Conservation (phyloP, 1,140 invertebrate species). For the Aphaenogaster floridana region DNA sequence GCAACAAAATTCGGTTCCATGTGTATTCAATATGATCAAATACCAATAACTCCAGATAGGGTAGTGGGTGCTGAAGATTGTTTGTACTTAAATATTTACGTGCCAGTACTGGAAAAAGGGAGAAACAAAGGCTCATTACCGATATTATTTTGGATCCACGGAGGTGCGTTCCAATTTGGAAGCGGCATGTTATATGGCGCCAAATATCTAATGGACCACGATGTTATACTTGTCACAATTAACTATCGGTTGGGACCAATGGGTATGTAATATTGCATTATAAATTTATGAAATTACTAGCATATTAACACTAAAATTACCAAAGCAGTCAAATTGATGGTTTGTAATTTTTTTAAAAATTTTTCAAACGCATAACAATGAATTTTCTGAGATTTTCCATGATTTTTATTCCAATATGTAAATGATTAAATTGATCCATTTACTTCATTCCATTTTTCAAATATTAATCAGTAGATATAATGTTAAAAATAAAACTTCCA, state of each 20-base stretch:
- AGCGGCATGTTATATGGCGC: constrained; percentile 84
- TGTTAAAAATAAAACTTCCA: neutral
- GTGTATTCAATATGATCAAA: constrained; percentile 83
- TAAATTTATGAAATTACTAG: neutral
- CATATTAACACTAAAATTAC: neutral
- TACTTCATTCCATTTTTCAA: too few relatives aligned
- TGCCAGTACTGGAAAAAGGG: constrained; percentile 80
- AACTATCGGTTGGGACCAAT: constrained; percentile 89
- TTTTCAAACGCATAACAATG: too few relatives aligned
- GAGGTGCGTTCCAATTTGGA: constrained; percentile 84
- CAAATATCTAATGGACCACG: constrained; percentile 89
- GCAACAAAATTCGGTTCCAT: constrained; percentile 81
- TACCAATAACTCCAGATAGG: neutral
- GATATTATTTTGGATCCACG: constrained; percentile 83
- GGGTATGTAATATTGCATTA: constrained; percentile 80
- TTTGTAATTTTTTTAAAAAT: too few relatives aligned
- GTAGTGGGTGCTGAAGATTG: constrained; percentile 88
- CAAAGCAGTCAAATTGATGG: too few relatives aligned
- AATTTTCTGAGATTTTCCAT: too few relatives aligned
- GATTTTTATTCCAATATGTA: too few relatives aligned
- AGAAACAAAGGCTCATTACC: constrained; percentile 69
- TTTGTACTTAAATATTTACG: constrained; percentile 88
- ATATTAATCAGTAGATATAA: too few relatives aligned
- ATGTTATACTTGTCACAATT: constrained; percentile 89
- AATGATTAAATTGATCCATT: too few relatives aligned